Evolutionary conservation across 2,888 invertebrate species (phyloP), one percentile per base, ranked within the genome.

Genomic region (Scaptomyza parva): DNA sequence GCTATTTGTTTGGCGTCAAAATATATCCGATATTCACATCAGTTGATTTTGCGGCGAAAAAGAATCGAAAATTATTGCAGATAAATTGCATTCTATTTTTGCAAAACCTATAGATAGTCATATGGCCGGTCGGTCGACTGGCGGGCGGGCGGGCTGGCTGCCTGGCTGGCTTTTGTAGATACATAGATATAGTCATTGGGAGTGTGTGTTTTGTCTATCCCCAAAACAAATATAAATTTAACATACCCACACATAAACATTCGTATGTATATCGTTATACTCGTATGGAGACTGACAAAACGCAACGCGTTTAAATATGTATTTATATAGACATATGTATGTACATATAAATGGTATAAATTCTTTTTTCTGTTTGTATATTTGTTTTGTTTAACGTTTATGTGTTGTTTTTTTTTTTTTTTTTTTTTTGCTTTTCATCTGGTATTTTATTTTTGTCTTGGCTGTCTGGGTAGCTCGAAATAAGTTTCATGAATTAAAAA

Each of bases 401-500:
- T 24, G 1, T 24, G 1, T 3, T 4, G 4, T 26, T 8, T 8
- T 2, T 26, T 26, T 28, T 9, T 17, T 40, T 20, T 28, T 11
- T 18, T 22, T 69, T 12, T 12, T 35, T 14, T 33, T n/a, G 28
- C 28, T 59, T 40, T 26, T 33, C 41, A 44, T 47, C 44, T 62
- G 39, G 12, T 59, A 57, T 64, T 57, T 60, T 73, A 63, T 63
- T 70, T 68, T 64, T 39, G 43, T 24, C 14, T 74, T 20, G 18
- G 35, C 12, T 11, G 30, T 12, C 30, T 30, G 30, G 51, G 7
- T 43, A 20, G 51, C 60, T 67, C 47, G 43, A 86, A 85, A 84
- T 76, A 84, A 70, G 65, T 82, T 87, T 88, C 68, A 84, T 88
- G 86, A 88, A 88, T 84, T 84, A 85, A 87, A 76, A 81, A 78